Conservation (phyloP, 2,888 invertebrate genomes). For the Bhutanitis thaidina region DNA sequence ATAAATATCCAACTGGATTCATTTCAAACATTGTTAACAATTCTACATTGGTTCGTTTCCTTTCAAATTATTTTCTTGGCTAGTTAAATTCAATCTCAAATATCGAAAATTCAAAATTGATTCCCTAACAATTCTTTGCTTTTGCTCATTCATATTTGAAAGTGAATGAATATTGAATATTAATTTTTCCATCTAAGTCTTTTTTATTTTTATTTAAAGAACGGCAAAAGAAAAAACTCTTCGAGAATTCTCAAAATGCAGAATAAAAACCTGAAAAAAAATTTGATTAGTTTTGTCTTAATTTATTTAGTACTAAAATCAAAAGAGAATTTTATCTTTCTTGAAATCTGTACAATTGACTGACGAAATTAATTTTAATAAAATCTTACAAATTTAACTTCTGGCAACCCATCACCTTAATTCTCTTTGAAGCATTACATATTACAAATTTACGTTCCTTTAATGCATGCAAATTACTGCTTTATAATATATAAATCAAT, state of each 20-base stretch:
- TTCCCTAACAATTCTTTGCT: no score
- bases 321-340: neutral
- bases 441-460: neutral
- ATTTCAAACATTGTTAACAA: no score
- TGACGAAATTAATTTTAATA: no score
- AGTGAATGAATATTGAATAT: no score
- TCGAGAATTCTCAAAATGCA: slow-evolving; percentile 21
- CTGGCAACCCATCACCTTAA: slow-evolving; percentile 3
- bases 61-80: no score
- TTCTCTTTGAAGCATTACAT: neutral
- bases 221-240: slow-evolving; percentile 19
- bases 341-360: neutral
- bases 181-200: no score
- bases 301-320: neutral
- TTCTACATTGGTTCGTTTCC: no score
- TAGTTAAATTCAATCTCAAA: no score
- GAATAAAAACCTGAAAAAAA: slow-evolving; percentile 30
- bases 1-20: no score
- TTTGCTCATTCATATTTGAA: no score
- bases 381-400: neutral
- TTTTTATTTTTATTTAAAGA: no score
- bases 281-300: slow-evolving; percentile 24
- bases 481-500: neutral
- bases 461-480: neutral
- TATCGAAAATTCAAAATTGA: no score